Conservation (phyloP, 2,797 vertebrate species). For the Pangasius sanitwongsei region DNA sequence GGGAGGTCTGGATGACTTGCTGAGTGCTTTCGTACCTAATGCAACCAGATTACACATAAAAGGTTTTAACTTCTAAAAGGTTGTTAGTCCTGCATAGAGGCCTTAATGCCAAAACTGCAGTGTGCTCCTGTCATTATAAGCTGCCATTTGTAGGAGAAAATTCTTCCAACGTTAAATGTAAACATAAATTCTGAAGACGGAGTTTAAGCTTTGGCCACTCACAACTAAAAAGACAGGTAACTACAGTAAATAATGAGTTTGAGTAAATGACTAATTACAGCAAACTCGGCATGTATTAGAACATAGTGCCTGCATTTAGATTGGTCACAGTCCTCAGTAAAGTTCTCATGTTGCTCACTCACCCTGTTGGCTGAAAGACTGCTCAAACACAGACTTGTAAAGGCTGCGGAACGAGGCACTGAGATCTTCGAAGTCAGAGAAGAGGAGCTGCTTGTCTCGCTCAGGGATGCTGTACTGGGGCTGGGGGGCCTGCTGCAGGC, state of each 20-base stretch:
- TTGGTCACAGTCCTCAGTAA: background rate
- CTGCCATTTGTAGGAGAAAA: conserved; percentile 61
- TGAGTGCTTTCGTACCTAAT: conserved; percentile 73
- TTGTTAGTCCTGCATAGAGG: conserved; percentile 56
- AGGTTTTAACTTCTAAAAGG: conserved; percentile 63
- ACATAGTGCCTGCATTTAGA: background rate
- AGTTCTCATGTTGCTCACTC: conserved; percentile 58
- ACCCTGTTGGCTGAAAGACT: conserved; percentile 92
- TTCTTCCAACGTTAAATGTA: conserved; percentile 14
- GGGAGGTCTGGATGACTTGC: conserved; percentile 67
- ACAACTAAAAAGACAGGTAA: background rate
- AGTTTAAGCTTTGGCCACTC: background rate
- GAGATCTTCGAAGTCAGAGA: conserved; percentile 94
- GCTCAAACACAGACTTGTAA: conserved; percentile 94
- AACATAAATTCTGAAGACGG: background rate
- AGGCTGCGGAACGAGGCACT: conserved; percentile 95
- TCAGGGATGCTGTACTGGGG: conserved; percentile 89
- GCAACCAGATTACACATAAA: conserved; percentile 67
- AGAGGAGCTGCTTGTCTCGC: conserved; percentile 87
- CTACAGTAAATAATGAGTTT: background rate
- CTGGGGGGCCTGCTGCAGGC: conserved; percentile 80
- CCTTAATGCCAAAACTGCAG: conserved; percentile 48
- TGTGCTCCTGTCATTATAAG: conserved; percentile 50
- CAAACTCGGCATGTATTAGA: background rate
- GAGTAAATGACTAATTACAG: background rate